These are phyloP conservation scores for Illadopsis cleaveri DNA, from an alignment of 2,113 vertebrate species.

Conservation along the genomic window DNA sequence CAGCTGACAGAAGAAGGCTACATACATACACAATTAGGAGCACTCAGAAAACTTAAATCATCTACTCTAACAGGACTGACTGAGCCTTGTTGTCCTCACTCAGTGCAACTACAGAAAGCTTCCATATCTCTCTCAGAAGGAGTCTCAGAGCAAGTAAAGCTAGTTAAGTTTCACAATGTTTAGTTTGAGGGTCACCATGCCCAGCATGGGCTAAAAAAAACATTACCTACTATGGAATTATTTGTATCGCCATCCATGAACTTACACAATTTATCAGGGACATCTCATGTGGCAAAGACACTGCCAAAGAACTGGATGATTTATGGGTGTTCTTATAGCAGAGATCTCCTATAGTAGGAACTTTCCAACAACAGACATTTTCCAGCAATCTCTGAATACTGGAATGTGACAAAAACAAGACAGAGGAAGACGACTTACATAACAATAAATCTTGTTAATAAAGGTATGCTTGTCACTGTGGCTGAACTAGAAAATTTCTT, in stretches of 20 bases:
- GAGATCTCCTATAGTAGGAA: not conserved
- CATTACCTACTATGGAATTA: conserved; percentile 49
- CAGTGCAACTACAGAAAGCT: not conserved
- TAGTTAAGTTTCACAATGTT: not conserved
- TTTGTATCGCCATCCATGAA: not conserved
- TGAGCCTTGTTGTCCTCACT: not conserved
- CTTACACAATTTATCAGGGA: not conserved
- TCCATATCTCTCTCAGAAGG: not conserved
- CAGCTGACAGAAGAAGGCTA: not conserved
- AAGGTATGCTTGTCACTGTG: not conserved
- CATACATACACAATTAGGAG: not conserved
- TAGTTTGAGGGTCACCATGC: not conserved
- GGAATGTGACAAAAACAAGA: not conserved
- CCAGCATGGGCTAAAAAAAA: not conserved
- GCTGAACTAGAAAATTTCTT: not conserved
- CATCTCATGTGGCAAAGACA: not conserved
- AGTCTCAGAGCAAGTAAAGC: not conserved
- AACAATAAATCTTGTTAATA: not conserved
- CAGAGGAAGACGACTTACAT: not conserved
- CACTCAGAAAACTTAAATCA: not conserved
- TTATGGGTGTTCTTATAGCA: not conserved
- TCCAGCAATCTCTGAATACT: not conserved
- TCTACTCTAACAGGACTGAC: not conserved
- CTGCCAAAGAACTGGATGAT: not conserved
- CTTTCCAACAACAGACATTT: not conserved